These are phyloP conservation scores for Operophtera brumata DNA, from an alignment of 2,888 invertebrate genomes.

Conservation along the genomic window DNA sequence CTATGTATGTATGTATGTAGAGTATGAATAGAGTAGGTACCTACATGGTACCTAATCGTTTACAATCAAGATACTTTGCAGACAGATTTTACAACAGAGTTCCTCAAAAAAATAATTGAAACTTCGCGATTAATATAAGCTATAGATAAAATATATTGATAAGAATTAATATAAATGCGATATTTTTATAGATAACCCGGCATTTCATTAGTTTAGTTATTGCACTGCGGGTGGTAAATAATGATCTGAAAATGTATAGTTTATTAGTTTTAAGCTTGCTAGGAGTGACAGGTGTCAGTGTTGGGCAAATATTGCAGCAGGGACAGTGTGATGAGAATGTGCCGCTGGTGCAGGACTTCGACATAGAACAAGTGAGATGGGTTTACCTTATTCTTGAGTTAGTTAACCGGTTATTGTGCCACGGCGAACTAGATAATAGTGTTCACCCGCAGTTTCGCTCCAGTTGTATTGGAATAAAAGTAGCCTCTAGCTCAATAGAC, in stretches of 20 bases:
- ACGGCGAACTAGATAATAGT: too few species aligned
- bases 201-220: constrained; percentile 50
- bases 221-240: constrained; percentile 43
- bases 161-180: constrained; percentile 55
- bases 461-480: too few species aligned
- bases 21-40: too few species aligned
- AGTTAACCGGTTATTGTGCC: too few species aligned
- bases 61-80: not conserved
- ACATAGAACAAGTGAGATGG: constrained; percentile 45
- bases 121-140: constrained; percentile 22
- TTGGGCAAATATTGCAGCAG: constrained; percentile 53
- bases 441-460: too few species aligned
- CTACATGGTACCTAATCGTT: too few species aligned
- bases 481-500: too few species aligned
- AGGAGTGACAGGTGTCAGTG: constrained; percentile 49
- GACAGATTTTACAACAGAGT: not conserved
- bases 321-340: constrained; percentile 56
- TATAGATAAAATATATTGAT: constrained; percentile 38
- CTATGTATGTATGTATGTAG: too few species aligned
- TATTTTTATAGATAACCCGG: constrained; percentile 44
- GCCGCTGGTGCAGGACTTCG: constrained; percentile 40
- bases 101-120: constrained; percentile 11
- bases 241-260: constrained; percentile 58
- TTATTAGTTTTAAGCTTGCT: constrained; percentile 50
- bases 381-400: too few species aligned